Evolutionary conservation across 2,888 invertebrate genomes (phyloP).

Genomic region (Antitype chi): DNA sequence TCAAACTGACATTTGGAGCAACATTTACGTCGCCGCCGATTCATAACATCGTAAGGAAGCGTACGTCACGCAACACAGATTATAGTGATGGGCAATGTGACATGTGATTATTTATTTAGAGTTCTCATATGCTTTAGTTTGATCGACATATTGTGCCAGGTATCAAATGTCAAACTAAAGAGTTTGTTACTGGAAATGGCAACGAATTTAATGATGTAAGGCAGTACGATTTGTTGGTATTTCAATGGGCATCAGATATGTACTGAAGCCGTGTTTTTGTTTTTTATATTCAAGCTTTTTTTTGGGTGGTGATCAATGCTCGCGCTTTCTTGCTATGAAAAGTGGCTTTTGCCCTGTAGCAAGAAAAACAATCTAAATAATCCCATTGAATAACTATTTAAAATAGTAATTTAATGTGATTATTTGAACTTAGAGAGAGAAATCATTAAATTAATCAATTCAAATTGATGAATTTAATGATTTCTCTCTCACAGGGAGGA

Average conservation of each 20-base stretch:
- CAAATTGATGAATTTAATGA: no score
- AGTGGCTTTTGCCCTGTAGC: not conserved
- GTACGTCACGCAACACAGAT: conserved; percentile 79
- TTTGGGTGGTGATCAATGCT: not conserved
- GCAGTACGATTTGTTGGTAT: not conserved
- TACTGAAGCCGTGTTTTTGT: not conserved
- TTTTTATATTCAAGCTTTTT: no score
- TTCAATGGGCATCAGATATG: not conserved
- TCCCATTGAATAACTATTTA: no score
- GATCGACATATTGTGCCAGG: not conserved
- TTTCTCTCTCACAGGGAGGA: no score
- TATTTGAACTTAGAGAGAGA: no score
- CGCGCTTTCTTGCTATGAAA: not conserved
- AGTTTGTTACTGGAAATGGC: not conserved
- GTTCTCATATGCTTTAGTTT: not conserved
- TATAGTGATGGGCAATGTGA: conserved; percentile 71
- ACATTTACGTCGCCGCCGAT: conserved; percentile 82
- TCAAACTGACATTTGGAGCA: conserved; percentile 89
- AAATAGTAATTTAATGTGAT: no score
- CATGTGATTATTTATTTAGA: conserved; percentile 35
- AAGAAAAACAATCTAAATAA: not conserved
- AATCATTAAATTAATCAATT: no score
- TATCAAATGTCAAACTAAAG: not conserved
- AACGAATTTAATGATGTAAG: not conserved
- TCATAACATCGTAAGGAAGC: conserved; percentile 78